Evolutionary conservation across 2,888 invertebrate species (phyloP), one percentile per base, ranked within the genome.

Genomic region (Caenorhabditis becei): DNA sequence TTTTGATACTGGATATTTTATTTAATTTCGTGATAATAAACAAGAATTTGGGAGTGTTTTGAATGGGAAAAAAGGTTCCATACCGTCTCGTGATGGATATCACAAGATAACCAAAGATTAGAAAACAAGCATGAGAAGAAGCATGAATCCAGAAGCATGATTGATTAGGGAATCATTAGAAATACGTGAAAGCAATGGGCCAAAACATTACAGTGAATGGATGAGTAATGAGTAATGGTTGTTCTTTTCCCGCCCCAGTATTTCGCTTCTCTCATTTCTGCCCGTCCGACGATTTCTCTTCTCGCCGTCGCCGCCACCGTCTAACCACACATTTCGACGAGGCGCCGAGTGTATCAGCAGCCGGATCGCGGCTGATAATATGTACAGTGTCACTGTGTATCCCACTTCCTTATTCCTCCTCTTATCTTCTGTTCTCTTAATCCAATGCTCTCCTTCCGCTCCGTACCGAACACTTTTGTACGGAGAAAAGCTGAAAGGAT

Each of bases 401-500:
- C 26, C 35, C 23, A 72, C 44, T 24, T 20, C 20, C 37, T 63
- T 47, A 35, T 65, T 47, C 20, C 2, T 23, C 32, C 53, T 51
- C n/a, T 24, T 44, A 23, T 51, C 32, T 32, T 20, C 44, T 26
- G 10, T 16, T 16, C 51, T 18, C 14, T 0, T 32, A 11, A 16
- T 24, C 0, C 61, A 54, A 61, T 59, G 44, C 23, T 58, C 53
- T 11, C 23, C n/a, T n/a, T n/a, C 65, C 0, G n/a, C 54, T 5
- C 58, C 65, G 11, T 85, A 85, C 54, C 28, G 71, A 41, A 85
- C 85, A 8, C 41, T 86, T 7, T 61, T 87, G 11, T 86, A 85
- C 54, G 87, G 87, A 16, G 86, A 86, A 53, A 74, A 83, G 61
- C 77, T 87, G 59, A 86, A 86, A 75, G 87, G 86, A 16, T 87